Evolutionary conservation across 2,113 vertebrate genomes (phyloP).

Genomic region (Actinemys pallida): DNA sequence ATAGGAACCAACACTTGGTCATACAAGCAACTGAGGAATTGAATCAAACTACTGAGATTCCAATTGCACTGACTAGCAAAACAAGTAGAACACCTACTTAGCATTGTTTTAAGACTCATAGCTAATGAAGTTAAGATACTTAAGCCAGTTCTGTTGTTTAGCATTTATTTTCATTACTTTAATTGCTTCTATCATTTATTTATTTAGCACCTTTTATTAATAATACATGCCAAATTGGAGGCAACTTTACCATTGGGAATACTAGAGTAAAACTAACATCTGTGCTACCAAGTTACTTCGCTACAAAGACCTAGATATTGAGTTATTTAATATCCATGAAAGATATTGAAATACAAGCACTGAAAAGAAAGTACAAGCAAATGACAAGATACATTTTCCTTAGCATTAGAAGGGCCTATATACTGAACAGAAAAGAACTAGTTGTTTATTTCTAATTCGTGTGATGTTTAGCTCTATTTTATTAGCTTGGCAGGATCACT

Average conservation of each 20-base stretch:
- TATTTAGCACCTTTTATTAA: slow-evolving; percentile 70
- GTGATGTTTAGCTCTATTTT: neutral
- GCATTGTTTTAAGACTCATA: neutral
- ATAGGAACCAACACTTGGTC: neutral
- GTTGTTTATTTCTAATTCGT: neutral
- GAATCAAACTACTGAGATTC: neutral
- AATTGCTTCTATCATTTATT: slow-evolving; percentile 51
- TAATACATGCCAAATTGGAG: slow-evolving; percentile 61
- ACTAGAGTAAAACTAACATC: slow-evolving; percentile 54
- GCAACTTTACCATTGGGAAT: slow-evolving; percentile 52
- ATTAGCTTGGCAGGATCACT: neutral
- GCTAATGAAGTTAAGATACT: neutral
- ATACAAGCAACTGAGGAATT: neutral
- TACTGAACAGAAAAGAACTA: neutral
- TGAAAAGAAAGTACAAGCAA: slow-evolving; percentile 1
- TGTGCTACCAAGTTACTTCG: slow-evolving; percentile 37
- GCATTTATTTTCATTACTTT: neutral
- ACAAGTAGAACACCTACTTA: neutral
- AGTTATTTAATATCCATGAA: slow-evolving; percentile 44
- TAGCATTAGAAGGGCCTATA: neutral
- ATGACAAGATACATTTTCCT: neutral
- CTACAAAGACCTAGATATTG: slow-evolving; percentile 58
- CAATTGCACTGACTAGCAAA: neutral
- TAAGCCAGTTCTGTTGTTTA: neutral
- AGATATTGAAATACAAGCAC: neutral